Percentiles rank a stretch among this genome's conserved stretches.
Evolutionary conservation across 2,888 invertebrate genomes (phyloP).

Genomic region (Macaria notata): DNA sequence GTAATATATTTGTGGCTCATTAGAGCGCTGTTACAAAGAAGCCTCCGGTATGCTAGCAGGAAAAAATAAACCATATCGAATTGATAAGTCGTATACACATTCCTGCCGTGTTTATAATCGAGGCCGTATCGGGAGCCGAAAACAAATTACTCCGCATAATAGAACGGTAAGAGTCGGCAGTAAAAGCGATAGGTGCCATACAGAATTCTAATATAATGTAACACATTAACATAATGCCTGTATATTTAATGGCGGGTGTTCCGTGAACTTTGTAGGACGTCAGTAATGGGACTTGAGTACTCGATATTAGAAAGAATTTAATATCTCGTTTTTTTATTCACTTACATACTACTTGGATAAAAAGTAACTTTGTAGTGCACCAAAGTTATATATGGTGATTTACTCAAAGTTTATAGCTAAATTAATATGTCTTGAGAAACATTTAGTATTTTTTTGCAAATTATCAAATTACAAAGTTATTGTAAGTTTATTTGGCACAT

Average conservation of each 20-base stretch:
- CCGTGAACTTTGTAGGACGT: constrained; percentile 12
- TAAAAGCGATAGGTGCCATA: constrained; percentile 43
- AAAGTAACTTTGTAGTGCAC: too few species aligned
- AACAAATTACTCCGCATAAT: constrained; percentile 60
- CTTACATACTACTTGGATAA: neutral
- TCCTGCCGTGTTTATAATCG: constrained; percentile 60
- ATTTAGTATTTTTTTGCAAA: too few species aligned
- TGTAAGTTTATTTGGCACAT: too few species aligned
- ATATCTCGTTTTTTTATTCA: neutral
- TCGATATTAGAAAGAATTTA: constrained; percentile 2
- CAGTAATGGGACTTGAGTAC: neutral
- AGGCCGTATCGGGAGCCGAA: constrained; percentile 60
- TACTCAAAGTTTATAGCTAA: too few species aligned
- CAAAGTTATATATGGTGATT: too few species aligned
- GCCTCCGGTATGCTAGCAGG: constrained; percentile 29
- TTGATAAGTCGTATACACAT: constrained; percentile 64
- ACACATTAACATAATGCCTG: constrained; percentile 15
- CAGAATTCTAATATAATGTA: constrained; percentile 42
- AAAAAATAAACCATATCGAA: constrained; percentile 54
- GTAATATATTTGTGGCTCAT: constrained; percentile 29
- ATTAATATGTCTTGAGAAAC: too few species aligned
- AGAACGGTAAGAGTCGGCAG: constrained; percentile 39
- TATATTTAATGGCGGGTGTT: constrained; percentile 16
- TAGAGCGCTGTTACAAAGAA: constrained; percentile 19
- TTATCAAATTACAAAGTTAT: too few species aligned